These are phyloP conservation scores for Tenthredo mesomela DNA, from an alignment of 2,888 invertebrate species.

Conservation along the genomic window DNA sequence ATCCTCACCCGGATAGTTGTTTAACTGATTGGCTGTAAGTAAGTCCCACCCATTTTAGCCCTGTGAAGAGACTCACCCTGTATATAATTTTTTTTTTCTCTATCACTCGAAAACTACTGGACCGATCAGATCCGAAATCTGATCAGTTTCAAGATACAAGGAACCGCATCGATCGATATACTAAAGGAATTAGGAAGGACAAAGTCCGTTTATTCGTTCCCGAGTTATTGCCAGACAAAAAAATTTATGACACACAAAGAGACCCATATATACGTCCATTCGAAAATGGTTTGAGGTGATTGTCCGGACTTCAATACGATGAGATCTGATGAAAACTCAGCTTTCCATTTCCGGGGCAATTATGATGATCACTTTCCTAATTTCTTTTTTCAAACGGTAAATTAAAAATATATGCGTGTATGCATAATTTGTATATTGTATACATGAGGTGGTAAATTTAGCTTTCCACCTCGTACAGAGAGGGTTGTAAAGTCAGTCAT, in stretches of 20 bases:
- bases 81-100: not conserved
- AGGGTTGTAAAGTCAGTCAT: slow-evolving; percentile 9
- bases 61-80: too few relatives aligned
- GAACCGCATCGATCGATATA: not conserved
- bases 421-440: not conserved
- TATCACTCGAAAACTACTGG: not conserved
- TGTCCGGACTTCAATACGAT: too few relatives aligned
- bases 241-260: not conserved
- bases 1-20: too few relatives aligned
- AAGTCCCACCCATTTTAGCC: too few relatives aligned
- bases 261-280: too few relatives aligned
- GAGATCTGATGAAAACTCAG: not conserved
- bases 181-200: not conserved
- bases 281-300: not conserved
- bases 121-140: not conserved
- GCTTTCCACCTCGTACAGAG: not conserved
- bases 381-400: not conserved
- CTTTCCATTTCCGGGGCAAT: not conserved
- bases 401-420: not conserved
- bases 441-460: not conserved
- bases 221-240: not conserved
- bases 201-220: not conserved
- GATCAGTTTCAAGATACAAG: not conserved
- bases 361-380: not conserved
- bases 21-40: too few relatives aligned